Evolutionary conservation across 1,140 invertebrate species (phyloP).

Genomic region (Procambarus virginalis): DNA sequence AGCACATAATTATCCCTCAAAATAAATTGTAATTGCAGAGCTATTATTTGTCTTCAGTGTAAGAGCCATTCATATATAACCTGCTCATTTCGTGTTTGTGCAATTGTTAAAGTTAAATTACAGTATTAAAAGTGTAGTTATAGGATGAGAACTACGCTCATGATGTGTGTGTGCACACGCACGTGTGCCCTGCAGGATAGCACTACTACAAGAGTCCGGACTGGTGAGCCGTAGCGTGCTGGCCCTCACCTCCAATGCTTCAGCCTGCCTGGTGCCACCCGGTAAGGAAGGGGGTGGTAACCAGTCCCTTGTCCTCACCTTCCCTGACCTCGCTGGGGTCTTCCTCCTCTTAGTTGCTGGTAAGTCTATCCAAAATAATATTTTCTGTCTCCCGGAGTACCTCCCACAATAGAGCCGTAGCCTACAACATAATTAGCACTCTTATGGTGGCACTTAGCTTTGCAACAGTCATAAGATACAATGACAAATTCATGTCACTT

Average conservation of each 20-base stretch:
- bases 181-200: background rate
- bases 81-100: background rate
- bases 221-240: conserved; percentile 12
- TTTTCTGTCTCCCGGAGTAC: no score
- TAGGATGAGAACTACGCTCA: no score
- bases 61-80: no score
- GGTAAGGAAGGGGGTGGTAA: background rate
- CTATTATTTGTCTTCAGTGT: no score
- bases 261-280: background rate
- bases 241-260: background rate
- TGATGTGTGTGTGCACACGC: background rate
- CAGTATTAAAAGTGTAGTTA: background rate
- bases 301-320: background rate
- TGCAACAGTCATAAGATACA: no score
- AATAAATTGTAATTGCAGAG: no score
- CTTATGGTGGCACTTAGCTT: no score
- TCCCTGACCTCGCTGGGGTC: conserved; percentile 11
- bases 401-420: no score
- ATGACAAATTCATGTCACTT: no score
- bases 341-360: conserved; percentile 8
- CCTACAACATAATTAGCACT: no score
- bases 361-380: background rate
- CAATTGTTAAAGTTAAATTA: no score
- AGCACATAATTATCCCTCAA: background rate
- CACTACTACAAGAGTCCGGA: conserved; percentile 3